Conservation (phyloP, 2,797 vertebrate species). For the Botia kubotai region DNA sequence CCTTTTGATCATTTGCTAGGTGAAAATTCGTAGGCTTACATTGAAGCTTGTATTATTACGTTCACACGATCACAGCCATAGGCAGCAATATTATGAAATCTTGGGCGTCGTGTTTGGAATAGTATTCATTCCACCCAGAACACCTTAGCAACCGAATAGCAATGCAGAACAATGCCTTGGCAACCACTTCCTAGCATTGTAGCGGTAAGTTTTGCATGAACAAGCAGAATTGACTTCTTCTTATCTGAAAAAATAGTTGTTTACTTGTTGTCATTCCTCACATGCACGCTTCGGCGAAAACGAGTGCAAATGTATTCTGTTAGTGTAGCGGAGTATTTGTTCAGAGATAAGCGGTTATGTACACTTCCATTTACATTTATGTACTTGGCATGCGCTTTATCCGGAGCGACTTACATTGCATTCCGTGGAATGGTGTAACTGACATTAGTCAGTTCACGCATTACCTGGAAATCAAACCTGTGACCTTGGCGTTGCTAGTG, state of each 20-base stretch:
- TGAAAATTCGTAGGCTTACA: not conserved
- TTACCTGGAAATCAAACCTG: not conserved
- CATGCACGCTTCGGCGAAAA: not conserved
- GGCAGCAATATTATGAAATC: not conserved
- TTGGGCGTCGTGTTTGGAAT: not conserved
- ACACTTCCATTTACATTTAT: not conserved
- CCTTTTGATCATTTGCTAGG: not conserved
- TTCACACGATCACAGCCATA: not conserved
- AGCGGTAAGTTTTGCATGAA: not conserved
- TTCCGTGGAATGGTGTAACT: too few species aligned
- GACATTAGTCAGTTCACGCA: not conserved
- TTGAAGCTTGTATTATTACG: not conserved
- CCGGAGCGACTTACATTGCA: not conserved
- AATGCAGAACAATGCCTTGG: not conserved
- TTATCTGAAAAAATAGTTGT: not conserved
- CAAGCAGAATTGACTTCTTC: not conserved
- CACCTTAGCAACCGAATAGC: not conserved
- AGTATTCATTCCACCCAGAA: not conserved
- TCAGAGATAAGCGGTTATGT: not conserved
- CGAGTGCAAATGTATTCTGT: constrained; percentile 9
- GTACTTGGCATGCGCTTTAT: not conserved
- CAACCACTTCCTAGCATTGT: not conserved
- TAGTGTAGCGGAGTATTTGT: not conserved
- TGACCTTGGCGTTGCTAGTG: too few species aligned
- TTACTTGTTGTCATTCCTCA: not conserved